Conservation (phyloP, 2,113 vertebrate species). For the Peromyscus leucopus region DNA sequence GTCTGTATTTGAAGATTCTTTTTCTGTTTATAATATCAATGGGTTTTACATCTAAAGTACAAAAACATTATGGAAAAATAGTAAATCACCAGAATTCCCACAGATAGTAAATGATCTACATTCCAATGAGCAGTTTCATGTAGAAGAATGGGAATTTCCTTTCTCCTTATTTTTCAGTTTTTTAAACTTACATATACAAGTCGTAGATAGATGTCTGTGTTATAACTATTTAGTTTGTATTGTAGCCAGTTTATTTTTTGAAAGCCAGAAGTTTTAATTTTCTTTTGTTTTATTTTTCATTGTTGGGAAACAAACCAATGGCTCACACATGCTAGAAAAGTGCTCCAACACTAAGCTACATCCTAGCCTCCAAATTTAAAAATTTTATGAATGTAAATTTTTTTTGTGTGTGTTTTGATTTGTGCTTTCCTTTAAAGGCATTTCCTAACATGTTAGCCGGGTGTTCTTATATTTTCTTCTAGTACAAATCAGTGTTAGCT, state of each 20-base stretch:
- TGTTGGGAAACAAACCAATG: background rate
- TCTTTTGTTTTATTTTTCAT: background rate
- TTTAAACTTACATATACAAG: background rate
- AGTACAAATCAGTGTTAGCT: background rate
- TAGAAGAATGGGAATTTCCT: background rate
- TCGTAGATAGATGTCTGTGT: background rate
- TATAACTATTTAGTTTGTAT: background rate
- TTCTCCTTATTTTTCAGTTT: background rate
- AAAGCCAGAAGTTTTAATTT: background rate
- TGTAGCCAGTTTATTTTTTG: background rate
- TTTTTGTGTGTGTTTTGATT: background rate
- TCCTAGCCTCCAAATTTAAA: background rate
- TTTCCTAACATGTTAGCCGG: background rate
- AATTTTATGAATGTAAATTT: constrained; percentile 2
- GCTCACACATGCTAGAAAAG: background rate
- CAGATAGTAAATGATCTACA: constrained; percentile 18
- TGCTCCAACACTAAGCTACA: background rate
- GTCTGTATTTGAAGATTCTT: constrained; percentile 11
- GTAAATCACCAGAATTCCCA: background rate
- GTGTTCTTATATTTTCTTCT: background rate
- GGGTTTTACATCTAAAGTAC: background rate
- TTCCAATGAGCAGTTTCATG: background rate
- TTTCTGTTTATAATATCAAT: background rate
- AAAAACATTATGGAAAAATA: constrained; percentile 31
- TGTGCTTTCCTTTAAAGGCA: background rate